Conservation (phyloP, 2,888 invertebrate genomes). For the Phaedon cochleariae region DNA sequence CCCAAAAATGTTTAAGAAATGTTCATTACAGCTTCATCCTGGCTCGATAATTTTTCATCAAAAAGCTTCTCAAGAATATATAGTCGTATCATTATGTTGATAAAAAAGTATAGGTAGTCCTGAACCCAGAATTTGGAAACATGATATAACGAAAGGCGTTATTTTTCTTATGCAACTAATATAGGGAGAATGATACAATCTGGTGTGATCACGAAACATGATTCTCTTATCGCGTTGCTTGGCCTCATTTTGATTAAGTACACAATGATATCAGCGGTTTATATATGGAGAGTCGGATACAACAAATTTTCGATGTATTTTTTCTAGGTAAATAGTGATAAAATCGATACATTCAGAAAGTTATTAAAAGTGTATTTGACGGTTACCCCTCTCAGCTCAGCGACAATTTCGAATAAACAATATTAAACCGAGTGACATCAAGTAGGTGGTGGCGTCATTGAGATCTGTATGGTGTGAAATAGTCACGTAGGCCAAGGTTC, state of each 20-base stretch:
- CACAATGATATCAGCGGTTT: conserved; percentile 34
- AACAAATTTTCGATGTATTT: conserved; percentile 29
- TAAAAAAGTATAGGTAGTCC: too few species aligned
- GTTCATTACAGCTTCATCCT: too few species aligned
- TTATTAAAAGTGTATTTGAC: conserved; percentile 17
- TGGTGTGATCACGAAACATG: conserved; percentile 36
- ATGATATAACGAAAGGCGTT: too few species aligned
- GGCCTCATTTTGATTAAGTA: conserved; percentile 37
- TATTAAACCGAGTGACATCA: not conserved
- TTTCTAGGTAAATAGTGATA: conserved; percentile 32
- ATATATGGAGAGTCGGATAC: conserved; percentile 22
- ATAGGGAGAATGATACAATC: conserved; percentile 27
- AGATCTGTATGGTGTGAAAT: not conserved
- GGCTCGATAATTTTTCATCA: too few species aligned
- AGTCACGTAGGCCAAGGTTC: conserved; percentile 13
- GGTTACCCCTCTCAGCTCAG: conserved; percentile 3
- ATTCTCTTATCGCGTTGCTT: conserved; percentile 34
- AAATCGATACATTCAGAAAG: conserved; percentile 30
- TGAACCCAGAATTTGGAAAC: too few species aligned
- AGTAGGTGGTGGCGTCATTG: not conserved
- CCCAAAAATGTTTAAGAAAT: too few species aligned
- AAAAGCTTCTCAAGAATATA: too few species aligned
- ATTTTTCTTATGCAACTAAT: conserved; percentile 22
- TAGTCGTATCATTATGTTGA: too few species aligned
- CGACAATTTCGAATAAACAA: conserved; percentile 16